phyloP scores from a whole-genome alignment of 2,888 invertebrate genomes.

The Aspidiotus rigidus region DNA sequence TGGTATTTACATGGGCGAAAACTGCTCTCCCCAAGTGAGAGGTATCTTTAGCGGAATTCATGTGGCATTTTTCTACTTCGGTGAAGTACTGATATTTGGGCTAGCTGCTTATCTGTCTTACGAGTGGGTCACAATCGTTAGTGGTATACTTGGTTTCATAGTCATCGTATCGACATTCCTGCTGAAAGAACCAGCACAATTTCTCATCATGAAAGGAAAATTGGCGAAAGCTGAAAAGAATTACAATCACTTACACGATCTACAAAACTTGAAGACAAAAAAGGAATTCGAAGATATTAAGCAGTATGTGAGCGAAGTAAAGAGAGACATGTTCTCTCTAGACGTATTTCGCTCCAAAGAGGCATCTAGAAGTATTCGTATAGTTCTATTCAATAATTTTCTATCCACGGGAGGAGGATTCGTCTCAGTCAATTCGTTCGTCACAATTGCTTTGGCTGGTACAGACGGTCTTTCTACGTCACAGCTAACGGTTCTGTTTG shows the following conservation, averaged over 20 bases:
- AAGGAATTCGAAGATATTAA: too few species aligned
- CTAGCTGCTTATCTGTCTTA: constrained; percentile 37
- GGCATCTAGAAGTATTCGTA: too few species aligned
- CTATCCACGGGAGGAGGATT: too few species aligned
- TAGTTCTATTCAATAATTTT: too few species aligned
- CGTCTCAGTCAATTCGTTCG: too few species aligned
- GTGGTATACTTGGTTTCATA: background rate
- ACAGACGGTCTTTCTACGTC: too few species aligned
- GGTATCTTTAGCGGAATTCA: background rate
- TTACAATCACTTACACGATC: background rate
- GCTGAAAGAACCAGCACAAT: constrained; percentile 37
- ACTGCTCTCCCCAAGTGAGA: constrained; percentile 2
- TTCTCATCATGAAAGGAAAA: constrained; percentile 34
- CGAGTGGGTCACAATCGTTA: constrained; percentile 17
- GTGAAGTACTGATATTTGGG: constrained; percentile 37
- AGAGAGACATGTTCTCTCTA: too few species aligned
- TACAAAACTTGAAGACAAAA: too few species aligned
- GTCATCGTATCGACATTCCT: constrained; percentile 18
- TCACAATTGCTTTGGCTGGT: too few species aligned
- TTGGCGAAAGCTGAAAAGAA: constrained; percentile 15
- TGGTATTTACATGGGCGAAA: constrained; percentile 37
- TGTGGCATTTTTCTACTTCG: background rate
- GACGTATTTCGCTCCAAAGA: too few species aligned
- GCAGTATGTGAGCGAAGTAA: too few species aligned
- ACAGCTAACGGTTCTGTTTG: background rate